Evolutionary conservation across 2,888 invertebrate species (phyloP).

Genomic region (Mimas tiliae): DNA sequence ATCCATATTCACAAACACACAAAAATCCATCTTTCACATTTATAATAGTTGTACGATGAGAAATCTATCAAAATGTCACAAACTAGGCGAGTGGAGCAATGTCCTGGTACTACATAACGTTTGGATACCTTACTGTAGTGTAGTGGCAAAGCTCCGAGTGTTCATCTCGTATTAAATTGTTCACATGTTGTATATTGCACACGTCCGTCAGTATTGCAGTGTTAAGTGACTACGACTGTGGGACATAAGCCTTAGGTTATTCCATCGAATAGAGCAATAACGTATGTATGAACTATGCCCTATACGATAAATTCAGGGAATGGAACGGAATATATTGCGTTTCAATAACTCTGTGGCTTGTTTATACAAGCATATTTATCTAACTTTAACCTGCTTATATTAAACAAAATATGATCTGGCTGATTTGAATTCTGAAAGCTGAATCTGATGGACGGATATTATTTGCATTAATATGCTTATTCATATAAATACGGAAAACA

Average conservation of each 20-base stretch:
- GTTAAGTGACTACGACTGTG: conserved; percentile 26
- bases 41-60: too few relatives aligned
- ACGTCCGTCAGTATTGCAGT: conserved; percentile 27
- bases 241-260: conserved; percentile 11
- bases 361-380: too few relatives aligned
- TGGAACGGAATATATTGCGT: conserved; percentile 4
- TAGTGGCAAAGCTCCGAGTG: conserved; percentile 28
- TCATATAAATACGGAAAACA: too few relatives aligned
- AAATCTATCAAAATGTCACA: not conserved
- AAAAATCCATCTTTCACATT: too few relatives aligned
- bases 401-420: too few relatives aligned
- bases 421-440: too few relatives aligned
- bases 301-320: conserved; percentile 1
- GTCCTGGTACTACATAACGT: conserved; percentile 10
- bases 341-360: not conserved
- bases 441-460: too few relatives aligned
- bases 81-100: not conserved
- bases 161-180: conserved; percentile 29
- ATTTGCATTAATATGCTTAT: too few relatives aligned
- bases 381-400: too few relatives aligned
- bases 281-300: conserved; percentile 5
- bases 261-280: conserved; percentile 13
- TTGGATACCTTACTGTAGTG: conserved; percentile 21
- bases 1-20: too few relatives aligned
- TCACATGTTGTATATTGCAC: conserved; percentile 27